Evolutionary conservation across 2,888 invertebrate species (phyloP).

Genomic region (Drosophila atripex): DNA sequence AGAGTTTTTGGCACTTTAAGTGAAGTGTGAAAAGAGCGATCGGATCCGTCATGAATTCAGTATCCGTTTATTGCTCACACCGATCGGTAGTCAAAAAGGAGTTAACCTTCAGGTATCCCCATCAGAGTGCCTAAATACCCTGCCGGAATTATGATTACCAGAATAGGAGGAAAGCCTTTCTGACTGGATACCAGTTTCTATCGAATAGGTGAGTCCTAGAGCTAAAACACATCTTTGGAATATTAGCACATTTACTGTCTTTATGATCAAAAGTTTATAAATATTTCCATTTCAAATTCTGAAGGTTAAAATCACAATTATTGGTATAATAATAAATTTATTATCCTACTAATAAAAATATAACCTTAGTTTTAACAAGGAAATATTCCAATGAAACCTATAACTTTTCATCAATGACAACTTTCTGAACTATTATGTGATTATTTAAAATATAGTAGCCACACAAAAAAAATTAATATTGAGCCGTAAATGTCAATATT

Average conservation of each 20-base stretch:
- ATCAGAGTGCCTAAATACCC: constrained; percentile 17
- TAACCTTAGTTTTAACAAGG: not conserved
- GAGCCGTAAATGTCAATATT: not conserved
- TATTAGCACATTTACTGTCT: not conserved
- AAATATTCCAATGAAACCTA: not conserved
- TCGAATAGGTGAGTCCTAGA: constrained; percentile 36
- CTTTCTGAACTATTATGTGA: not conserved
- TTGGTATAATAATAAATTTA: constrained; percentile 14
- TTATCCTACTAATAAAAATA: constrained; percentile 12
- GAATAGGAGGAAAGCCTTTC: constrained; percentile 57
- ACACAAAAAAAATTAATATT: not conserved
- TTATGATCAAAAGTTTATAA: not conserved
- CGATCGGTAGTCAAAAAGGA: constrained; percentile 45
- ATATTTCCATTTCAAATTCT: not conserved
- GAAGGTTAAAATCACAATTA: not conserved
- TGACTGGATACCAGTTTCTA: constrained; percentile 54
- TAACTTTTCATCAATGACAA: not conserved
- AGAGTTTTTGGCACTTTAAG: constrained; percentile 62
- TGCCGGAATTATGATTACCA: constrained; percentile 57
- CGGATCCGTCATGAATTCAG: constrained; percentile 56
- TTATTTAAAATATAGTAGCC: not conserved
- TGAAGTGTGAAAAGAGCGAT: constrained; percentile 69
- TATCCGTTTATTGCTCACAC: constrained; percentile 68
- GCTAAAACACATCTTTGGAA: not conserved
- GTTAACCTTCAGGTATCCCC: not conserved